Evolutionary conservation across 2,888 invertebrate genomes (phyloP).

Genomic region (Galerucella pusilla): DNA sequence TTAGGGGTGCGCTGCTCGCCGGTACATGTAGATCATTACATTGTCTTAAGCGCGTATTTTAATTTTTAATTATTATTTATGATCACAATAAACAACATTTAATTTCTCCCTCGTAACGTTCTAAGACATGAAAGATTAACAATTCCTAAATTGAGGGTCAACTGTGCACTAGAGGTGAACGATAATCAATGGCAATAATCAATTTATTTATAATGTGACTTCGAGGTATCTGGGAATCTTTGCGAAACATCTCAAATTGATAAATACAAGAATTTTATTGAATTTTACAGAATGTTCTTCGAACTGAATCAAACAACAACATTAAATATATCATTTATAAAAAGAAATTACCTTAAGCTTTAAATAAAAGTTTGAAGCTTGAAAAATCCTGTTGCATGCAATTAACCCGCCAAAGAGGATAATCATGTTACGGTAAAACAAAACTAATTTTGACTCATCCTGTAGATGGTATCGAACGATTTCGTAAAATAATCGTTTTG

Average conservation of each 20-base stretch:
- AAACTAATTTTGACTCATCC: background rate
- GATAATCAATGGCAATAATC: constrained; percentile 14
- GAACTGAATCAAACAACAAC: background rate
- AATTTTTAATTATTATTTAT: too few species aligned
- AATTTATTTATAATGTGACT: constrained; percentile 20
- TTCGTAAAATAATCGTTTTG: background rate
- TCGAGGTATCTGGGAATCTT: constrained; percentile 5
- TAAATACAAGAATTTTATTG: background rate
- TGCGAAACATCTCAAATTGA: background rate
- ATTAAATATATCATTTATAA: too few species aligned
- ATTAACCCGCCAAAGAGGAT: background rate
- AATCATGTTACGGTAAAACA: background rate
- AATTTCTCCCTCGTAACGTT: background rate
- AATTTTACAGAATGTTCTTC: background rate
- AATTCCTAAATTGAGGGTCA: constrained; percentile 14
- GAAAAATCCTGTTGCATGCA: too few species aligned
- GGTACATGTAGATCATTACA: too few species aligned
- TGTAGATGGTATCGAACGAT: background rate
- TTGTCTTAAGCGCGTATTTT: too few species aligned
- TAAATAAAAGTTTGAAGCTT: too few species aligned
- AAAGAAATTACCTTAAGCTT: too few species aligned
- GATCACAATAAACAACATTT: background rate
- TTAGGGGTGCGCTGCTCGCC: too few species aligned
- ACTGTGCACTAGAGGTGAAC: constrained; percentile 15
- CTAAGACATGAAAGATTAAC: constrained; percentile 11